These are phyloP conservation scores for Nycticorax nycticorax DNA, from an alignment of 2,113 vertebrate species.

Conservation along the genomic window DNA sequence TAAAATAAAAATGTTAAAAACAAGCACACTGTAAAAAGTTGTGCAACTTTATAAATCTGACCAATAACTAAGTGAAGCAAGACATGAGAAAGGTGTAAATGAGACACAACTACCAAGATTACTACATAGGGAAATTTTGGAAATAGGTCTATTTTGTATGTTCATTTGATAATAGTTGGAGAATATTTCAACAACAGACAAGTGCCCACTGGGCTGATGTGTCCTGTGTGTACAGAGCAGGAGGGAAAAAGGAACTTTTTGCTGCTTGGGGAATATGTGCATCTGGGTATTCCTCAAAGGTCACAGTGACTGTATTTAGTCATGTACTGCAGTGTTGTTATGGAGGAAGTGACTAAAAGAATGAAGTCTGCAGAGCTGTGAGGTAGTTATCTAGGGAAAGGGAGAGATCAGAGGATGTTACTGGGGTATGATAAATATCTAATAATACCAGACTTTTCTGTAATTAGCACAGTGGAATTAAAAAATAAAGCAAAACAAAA, in stretches of 20 bases:
- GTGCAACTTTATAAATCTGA: background rate
- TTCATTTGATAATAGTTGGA: no score
- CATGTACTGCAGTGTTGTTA: no score
- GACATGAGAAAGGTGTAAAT: background rate
- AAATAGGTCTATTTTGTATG: no score
- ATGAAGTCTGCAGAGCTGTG: constrained; percentile 17
- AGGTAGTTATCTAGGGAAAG: constrained; percentile 4
- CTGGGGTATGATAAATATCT: constrained; percentile 51
- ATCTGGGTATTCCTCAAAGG: no score
- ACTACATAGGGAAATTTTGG: no score
- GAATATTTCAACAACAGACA: no score
- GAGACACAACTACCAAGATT: background rate
- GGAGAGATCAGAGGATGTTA: constrained; percentile 60
- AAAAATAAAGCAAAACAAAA: background rate
- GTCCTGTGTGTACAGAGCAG: no score
- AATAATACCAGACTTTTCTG: constrained; percentile 12
- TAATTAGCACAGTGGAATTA: constrained; percentile 41
- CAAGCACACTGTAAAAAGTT: background rate
- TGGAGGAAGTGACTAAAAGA: no score
- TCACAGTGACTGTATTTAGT: no score
- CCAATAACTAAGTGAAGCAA: background rate
- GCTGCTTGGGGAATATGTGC: no score
- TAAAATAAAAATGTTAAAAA: background rate
- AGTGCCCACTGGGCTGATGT: no score
- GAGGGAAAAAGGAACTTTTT: no score